A percentile compares a stretch with the other conserved stretches of the same genome.
Evolutionary conservation across 2,113 vertebrate genomes (phyloP).

Genomic region (Columbina picui): DNA sequence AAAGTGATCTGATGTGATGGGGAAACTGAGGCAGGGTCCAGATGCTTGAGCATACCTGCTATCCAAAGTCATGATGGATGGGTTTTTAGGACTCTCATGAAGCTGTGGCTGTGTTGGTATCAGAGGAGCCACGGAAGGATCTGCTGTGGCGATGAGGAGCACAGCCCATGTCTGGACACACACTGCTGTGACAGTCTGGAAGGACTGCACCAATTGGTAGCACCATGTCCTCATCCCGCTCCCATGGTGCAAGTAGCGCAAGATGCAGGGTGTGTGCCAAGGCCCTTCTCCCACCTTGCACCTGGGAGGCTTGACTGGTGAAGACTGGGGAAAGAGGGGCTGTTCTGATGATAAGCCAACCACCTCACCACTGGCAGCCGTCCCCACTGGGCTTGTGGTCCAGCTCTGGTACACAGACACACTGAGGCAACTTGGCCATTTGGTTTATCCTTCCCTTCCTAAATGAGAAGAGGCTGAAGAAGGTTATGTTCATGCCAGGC

Average conservation of each 20-base stretch:
- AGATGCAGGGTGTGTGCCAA: not conserved
- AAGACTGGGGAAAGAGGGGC: not conserved
- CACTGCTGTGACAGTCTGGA: not conserved
- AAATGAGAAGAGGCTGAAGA: not conserved
- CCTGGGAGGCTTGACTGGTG: not conserved
- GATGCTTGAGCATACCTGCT: rapidly evolving
- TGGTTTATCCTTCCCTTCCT: not conserved
- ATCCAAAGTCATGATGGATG: rapidly evolving
- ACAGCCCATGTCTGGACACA: not conserved
- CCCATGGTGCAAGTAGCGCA: rapidly evolving
- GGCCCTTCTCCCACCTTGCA: not conserved
- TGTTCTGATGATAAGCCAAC: not conserved
- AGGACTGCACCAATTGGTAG: rapidly evolving
- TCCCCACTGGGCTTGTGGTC: too few species aligned
- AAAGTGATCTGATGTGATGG: not conserved
- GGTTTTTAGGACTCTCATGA: not conserved
- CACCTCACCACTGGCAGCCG: not conserved
- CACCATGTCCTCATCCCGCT: not conserved
- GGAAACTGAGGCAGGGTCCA: not conserved
- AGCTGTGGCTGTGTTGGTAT: not conserved
- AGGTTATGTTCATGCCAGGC: not conserved
- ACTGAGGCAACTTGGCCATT: not conserved
- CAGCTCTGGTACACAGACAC: not conserved
- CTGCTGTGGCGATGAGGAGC: not conserved
- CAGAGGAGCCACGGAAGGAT: not conserved